Conservation (phyloP, 2,888 invertebrate genomes). For the Catocala fraxini region DNA sequence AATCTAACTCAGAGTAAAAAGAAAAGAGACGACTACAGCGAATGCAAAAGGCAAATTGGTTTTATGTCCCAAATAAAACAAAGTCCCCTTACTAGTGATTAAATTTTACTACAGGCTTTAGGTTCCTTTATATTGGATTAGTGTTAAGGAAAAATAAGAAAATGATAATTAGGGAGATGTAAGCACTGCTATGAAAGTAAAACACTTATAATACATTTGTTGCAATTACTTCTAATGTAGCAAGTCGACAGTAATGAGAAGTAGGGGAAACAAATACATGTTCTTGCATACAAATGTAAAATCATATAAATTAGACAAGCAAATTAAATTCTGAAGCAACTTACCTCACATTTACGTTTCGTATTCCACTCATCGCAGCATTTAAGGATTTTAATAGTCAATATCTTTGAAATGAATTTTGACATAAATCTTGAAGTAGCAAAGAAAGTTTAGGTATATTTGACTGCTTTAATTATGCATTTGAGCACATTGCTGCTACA, state of each 20-base stretch:
- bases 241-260: neutral
- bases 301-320: slow-evolving; percentile 3
- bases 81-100: slow-evolving; percentile 54
- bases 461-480: too few species aligned
- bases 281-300: slow-evolving; percentile 4
- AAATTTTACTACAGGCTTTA: slow-evolving; percentile 55
- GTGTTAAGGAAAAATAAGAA: slow-evolving; percentile 32
- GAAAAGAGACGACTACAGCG: slow-evolving; percentile 20
- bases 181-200: neutral
- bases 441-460: too few species aligned
- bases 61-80: slow-evolving; percentile 56
- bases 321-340: too few species aligned
- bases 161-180: slow-evolving; percentile 30
- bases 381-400: too few species aligned
- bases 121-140: slow-evolving; percentile 45
- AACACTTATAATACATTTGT: neutral
- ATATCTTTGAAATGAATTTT: too few species aligned
- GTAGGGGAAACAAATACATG: neutral
- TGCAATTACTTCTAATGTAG: neutral
- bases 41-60: slow-evolving; percentile 47
- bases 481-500: too few species aligned
- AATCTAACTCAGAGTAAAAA: slow-evolving; percentile 3
- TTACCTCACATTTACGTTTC: too few species aligned
- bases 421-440: too few species aligned
- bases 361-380: too few species aligned